Base-by-base conservation (phyloP, 2,797 vertebrate species). In the Amazona finschi region DNA sequence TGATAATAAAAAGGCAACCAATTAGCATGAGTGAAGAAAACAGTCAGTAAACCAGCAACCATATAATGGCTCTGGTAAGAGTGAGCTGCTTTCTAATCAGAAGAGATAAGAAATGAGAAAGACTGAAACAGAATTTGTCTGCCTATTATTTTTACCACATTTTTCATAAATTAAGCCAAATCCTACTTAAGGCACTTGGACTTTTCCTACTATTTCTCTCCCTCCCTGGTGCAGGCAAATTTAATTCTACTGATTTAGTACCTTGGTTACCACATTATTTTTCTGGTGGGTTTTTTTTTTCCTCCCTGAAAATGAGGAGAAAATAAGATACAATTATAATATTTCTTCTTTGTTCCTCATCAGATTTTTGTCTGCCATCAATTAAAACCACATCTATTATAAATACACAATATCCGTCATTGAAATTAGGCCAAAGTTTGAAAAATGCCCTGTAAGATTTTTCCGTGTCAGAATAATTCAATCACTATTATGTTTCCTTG, bases 381-480 rank as follows among this genome's bases (percentile, higher is more conserved):
- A 74, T 92, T 91, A 65, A 89, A 90, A 64, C 2, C 53, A 64
- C 49, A 62, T 38, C 74, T 60, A 60, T 53, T 92, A 89, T 44
- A 89, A 83, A 77, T 16, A 65, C 33, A 83, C 43, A 71, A 61
- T 70, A 79, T 57, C 72, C 60, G 64, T 79, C 49, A 41, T 33
- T 87, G 67, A 85, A 94, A 95, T 95, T 80, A 87, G 84, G 86
- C 72, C 91, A 83, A 94, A 93, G 66, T 67, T 94, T 90, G 53
- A n/a, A 64, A 91, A 94, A 93, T 27, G 85, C 78, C 77, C 88
- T 64, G 83, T 92, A 94, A 94, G 89, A 90, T 77, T 84, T 93
- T 85, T 72, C 47, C 60, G 38, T 5, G 33, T 87, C 53, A 72
- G 84, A 93, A 70, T 70, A 94, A 95, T 93, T 87, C 85, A 78